Evolutionary conservation across 2,888 invertebrate genomes (phyloP).

Genomic region (Athrips mouffetella): DNA sequence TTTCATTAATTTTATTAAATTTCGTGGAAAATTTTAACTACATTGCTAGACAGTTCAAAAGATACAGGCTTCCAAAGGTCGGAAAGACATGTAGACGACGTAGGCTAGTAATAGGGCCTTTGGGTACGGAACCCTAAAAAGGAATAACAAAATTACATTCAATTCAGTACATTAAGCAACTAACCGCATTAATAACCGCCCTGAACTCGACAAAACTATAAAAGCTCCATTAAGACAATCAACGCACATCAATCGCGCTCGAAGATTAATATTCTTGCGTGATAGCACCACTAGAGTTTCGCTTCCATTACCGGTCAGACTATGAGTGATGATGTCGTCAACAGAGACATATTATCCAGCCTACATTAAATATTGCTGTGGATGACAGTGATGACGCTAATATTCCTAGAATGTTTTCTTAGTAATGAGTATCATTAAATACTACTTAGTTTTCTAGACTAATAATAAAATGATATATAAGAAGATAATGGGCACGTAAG

Average conservation of each 20-base stretch:
- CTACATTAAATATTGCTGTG: background rate
- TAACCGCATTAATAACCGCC: constrained; percentile 3
- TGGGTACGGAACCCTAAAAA: background rate
- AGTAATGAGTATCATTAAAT: too few species aligned
- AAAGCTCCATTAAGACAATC: background rate
- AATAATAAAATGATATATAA: too few species aligned
- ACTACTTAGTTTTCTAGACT: too few species aligned
- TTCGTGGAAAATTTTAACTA: too few species aligned
- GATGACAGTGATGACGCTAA: too few species aligned
- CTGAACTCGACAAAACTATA: background rate
- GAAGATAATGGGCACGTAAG: too few species aligned
- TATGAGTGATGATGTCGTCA: constrained; percentile 9
- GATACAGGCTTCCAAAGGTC: too few species aligned
- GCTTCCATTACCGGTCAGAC: constrained; percentile 39
- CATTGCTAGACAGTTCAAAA: too few species aligned
- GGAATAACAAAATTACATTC: background rate
- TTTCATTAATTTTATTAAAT: too few species aligned
- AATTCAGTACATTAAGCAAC: background rate
- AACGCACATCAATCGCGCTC: constrained; percentile 3
- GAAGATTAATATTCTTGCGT: constrained; percentile 7
- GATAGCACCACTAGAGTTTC: background rate
- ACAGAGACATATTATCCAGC: background rate
- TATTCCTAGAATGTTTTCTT: too few species aligned
- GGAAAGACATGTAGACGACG: too few species aligned
- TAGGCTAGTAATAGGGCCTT: background rate